A percentile compares a stretch with the other conserved stretches of the same genome.
phyloP scores from a whole-genome alignment of 2,797 vertebrate genomes.

The Cryptoblepharus egeriae region DNA sequence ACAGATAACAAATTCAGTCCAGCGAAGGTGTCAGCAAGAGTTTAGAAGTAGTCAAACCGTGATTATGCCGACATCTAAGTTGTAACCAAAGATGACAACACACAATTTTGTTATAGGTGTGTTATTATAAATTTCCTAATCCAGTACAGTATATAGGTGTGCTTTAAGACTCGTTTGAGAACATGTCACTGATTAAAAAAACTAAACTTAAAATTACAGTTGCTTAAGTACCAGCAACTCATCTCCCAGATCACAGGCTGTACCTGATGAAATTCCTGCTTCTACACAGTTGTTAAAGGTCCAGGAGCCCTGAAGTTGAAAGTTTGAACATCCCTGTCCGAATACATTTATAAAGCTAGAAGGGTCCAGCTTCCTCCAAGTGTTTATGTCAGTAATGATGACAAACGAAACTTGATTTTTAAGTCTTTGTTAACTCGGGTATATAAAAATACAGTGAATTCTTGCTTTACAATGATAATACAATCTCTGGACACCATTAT shows the following conservation, averaged over 20 bases:
- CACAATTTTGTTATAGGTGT: neutral
- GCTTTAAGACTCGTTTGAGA: neutral
- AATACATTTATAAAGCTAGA: neutral
- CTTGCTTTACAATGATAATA: too few relatives aligned
- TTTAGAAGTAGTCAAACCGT: accelerated
- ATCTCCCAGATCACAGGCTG: too few relatives aligned
- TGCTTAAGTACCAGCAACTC: too few relatives aligned
- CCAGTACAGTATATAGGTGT: neutral
- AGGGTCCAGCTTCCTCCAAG: neutral
- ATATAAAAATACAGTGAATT: neutral
- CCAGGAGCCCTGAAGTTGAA: too few relatives aligned
- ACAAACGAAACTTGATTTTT: neutral
- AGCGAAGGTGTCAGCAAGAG: accelerated
- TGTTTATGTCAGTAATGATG: neutral
- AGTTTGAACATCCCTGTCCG: too few relatives aligned
- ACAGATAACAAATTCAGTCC: neutral
- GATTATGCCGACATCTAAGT: accelerated
- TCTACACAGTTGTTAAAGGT: too few relatives aligned
- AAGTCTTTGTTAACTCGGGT: neutral
- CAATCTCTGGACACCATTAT: too few relatives aligned
- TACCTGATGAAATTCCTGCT: too few relatives aligned
- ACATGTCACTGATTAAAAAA: neutral
- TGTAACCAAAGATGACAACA: neutral
- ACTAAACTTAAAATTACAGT: neutral
- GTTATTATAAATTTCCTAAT: neutral